These are phyloP conservation scores for Lepisosteus oculatus DNA, from an alignment of 2,113 vertebrate species.

Conservation along the genomic window DNA sequence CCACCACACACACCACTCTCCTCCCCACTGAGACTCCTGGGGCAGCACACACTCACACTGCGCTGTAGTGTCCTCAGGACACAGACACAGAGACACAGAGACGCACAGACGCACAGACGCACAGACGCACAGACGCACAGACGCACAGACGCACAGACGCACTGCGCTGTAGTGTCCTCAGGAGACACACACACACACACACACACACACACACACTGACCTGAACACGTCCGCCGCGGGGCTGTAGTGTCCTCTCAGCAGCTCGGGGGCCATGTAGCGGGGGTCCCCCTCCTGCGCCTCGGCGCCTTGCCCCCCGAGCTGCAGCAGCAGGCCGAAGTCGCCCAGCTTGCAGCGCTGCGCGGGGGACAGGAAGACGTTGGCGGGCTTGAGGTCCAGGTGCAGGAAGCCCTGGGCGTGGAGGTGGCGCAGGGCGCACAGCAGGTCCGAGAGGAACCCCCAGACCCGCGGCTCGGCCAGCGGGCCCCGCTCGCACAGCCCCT, in stretches of 20 bases:
- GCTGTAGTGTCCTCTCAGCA: constrained; percentile 74
- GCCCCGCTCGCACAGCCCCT: constrained; percentile 69
- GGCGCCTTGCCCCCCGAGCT: constrained; percentile 39
- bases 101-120: neutral
- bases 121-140: too few relatives aligned
- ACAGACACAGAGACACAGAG: too few relatives aligned
- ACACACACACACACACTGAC: constrained; percentile 43
- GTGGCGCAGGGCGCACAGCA: constrained; percentile 75
- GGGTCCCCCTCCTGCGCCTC: constrained; percentile 85
- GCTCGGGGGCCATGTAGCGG: constrained; percentile 86
- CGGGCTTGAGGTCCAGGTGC: constrained; percentile 84
- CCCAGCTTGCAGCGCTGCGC: constrained; percentile 80
- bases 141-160: too few relatives aligned
- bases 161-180: too few relatives aligned
- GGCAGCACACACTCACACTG: neutral
- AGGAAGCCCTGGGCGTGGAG: constrained; percentile 73
- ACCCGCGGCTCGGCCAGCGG: constrained; percentile 66
- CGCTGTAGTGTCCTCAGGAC: too few relatives aligned
- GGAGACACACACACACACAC: too few relatives aligned
- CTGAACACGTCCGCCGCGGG: constrained; percentile 85
- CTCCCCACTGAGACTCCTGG: too few relatives aligned
- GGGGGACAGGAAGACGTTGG: constrained; percentile 79
- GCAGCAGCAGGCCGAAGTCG: constrained; percentile 81
- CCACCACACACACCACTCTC: too few relatives aligned
- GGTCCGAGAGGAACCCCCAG: constrained; percentile 78